phyloP scores from a whole-genome alignment of 2,113 vertebrate species.

The Clupea harengus region DNA sequence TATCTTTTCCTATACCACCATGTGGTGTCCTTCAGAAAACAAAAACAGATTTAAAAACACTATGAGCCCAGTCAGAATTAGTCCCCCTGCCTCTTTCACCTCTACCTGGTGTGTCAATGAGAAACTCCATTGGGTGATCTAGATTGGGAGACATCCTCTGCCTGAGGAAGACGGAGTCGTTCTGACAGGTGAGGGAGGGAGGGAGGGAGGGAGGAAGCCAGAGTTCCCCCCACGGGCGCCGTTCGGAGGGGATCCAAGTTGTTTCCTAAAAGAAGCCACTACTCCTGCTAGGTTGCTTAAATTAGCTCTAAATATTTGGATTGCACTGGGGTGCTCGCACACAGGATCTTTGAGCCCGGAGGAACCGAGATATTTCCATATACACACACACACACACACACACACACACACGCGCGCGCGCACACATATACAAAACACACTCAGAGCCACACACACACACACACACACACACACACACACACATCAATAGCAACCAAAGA shows the following conservation, averaged over 20 bases:
- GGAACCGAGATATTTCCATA: conserved; percentile 14
- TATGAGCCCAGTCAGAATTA: too few species aligned
- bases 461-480: background rate
- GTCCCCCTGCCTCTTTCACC: background rate
- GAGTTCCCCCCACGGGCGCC: background rate
- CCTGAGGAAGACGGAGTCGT: conserved; percentile 6
- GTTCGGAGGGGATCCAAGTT: background rate
- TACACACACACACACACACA: background rate
- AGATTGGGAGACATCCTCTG: background rate
- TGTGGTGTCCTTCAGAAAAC: background rate
- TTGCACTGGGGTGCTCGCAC: conserved; percentile 16
- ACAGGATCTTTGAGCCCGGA: conserved; percentile 21
- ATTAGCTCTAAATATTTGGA: conserved; percentile 38
- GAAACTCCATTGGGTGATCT: background rate
- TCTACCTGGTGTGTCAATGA: conserved; percentile 22
- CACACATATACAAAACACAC: background rate
- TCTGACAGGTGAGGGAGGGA: conserved; percentile 20
- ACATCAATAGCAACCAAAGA: conserved; percentile 28
- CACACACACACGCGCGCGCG: conserved; percentile 1
- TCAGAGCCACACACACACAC: background rate
- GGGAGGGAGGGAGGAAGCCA: background rate
- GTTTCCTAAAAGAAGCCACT: conserved; percentile 15
- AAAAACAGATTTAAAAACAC: background rate
- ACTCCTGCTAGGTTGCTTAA: conserved; percentile 19
- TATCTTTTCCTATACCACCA: background rate